These are phyloP conservation scores for Drosophila koepferae DNA, from an alignment of 2,888 invertebrate genomes.

Conservation along the genomic window DNA sequence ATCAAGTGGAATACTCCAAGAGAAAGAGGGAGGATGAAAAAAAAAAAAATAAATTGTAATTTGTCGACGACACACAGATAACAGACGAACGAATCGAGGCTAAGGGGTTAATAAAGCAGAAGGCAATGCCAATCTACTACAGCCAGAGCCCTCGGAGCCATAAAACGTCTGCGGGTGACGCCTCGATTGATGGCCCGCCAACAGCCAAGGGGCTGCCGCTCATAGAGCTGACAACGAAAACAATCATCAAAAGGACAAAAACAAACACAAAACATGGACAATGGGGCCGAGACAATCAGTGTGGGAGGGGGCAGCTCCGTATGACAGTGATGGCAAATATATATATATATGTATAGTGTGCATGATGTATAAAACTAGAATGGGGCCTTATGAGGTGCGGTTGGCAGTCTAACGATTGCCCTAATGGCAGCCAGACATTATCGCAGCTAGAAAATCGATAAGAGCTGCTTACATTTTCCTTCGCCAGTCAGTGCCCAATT, in stretches of 20 bases:
- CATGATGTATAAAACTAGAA: conserved; percentile 9
- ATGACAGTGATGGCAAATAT: conserved; percentile 23
- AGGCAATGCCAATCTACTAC: conserved; percentile 25
- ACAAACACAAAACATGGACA: conserved; percentile 36
- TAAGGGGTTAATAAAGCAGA: conserved; percentile 30
- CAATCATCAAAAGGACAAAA: conserved; percentile 57
- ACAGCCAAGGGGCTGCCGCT: conserved; percentile 21
- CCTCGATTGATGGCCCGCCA: conserved; percentile 36
- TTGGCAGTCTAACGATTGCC: conserved; percentile 11
- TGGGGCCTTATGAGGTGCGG: background rate
- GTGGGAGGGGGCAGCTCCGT: background rate
- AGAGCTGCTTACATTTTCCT: conserved; percentile 7
- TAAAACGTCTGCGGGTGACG: conserved; percentile 28
- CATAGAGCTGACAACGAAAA: conserved; percentile 52
- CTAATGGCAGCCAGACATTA: conserved; percentile 40
- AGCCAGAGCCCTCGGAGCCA: background rate
- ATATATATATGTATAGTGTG: conserved; percentile 26
- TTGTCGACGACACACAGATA: conserved; percentile 13
- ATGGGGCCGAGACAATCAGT: conserved; percentile 26
- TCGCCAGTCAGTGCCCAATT: conserved; percentile 35
- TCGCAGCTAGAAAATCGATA: conserved; percentile 60
- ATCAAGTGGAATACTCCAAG: background rate
- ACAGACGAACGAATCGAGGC: conserved; percentile 10
- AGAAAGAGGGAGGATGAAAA: background rate
- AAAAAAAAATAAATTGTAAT: conserved; percentile 3